A percentile compares a stretch with the other conserved stretches of the same genome.
Evolutionary conservation across 92 coral and sea anemone genomes (phyloP).

Genomic region (Epizoanthus ramosus): DNA sequence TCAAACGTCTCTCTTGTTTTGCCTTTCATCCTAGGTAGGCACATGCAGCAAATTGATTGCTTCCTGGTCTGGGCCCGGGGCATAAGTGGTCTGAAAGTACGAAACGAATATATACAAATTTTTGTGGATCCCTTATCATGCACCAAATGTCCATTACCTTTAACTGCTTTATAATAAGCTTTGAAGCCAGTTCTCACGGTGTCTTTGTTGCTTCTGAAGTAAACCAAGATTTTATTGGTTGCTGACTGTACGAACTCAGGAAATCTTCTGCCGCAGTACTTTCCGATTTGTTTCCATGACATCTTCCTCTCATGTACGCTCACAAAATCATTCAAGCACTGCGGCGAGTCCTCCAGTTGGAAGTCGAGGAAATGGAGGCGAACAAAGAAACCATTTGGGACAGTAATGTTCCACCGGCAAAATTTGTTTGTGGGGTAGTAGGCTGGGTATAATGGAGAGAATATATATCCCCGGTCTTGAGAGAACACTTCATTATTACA

Average conservation of each 20-base stretch:
- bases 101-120: too few species aligned
- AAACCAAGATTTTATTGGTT: constrained; percentile 43
- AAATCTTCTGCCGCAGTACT: constrained; percentile 67
- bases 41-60: too few species aligned
- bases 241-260: constrained; percentile 67
- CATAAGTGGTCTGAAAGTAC: too few species aligned
- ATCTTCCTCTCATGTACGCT: constrained; percentile 35
- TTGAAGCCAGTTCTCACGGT: constrained; percentile 55
- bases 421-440: constrained; percentile 40
- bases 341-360: constrained; percentile 66
- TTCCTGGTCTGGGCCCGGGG: too few species aligned
- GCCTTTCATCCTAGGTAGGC: too few species aligned
- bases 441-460: constrained; percentile 55
- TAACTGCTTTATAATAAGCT: constrained; percentile 45
- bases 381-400: constrained; percentile 20
- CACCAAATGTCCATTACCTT: constrained; percentile 30
- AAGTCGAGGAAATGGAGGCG: constrained; percentile 58
- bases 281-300: constrained; percentile 33
- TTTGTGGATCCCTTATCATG: too few species aligned
- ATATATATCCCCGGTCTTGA: constrained; percentile 28
- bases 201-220: constrained; percentile 51
- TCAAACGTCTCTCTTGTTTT: background rate
- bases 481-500: too few species aligned
- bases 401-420: constrained; percentile 61
- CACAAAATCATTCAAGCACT: constrained; percentile 60